phyloP scores from a whole-genome alignment of 2,797 vertebrate genomes.

The Nannoperca australis region DNA sequence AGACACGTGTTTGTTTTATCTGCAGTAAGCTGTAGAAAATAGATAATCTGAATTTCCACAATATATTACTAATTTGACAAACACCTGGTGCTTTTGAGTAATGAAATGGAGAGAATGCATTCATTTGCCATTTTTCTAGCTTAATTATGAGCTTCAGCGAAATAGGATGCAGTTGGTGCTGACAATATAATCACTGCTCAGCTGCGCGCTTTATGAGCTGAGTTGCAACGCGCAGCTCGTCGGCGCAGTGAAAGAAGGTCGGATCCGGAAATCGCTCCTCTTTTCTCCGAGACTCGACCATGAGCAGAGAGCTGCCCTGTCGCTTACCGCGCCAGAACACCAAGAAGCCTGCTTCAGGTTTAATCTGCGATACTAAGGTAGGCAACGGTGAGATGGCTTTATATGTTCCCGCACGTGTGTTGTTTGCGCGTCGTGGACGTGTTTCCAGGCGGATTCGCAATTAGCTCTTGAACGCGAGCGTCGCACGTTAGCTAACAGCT shows the following conservation, averaged over 20 bases:
- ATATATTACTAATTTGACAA: not conserved
- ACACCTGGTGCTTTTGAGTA: not conserved
- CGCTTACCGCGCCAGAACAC: rapidly evolving
- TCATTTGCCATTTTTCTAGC: rapidly evolving
- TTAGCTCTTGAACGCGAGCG: no score
- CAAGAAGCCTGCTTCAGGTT: not conserved
- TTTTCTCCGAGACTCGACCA: not conserved
- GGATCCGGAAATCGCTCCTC: conserved; percentile 54
- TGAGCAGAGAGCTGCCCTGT: rapidly evolving
- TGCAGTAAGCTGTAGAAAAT: not conserved
- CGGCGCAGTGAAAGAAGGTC: conserved; percentile 29
- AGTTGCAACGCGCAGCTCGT: conserved; percentile 57
- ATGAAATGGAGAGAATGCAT: rapidly evolving
- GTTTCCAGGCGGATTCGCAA: not conserved
- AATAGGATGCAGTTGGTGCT: not conserved
- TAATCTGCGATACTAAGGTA: not conserved
- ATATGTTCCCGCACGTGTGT: rapidly evolving
- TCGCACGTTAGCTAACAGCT: conserved; percentile 35
- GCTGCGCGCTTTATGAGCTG: not conserved
- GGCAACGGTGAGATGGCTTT: not conserved
- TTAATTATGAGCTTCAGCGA: not conserved
- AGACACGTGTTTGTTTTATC: not conserved
- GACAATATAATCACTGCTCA: not conserved
- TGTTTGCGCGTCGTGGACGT: rapidly evolving
- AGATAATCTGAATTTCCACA: not conserved